These are phyloP conservation scores for Acanthosepion pharaonis DNA, from an alignment of 2,888 invertebrate genomes.

Conservation along the genomic window DNA sequence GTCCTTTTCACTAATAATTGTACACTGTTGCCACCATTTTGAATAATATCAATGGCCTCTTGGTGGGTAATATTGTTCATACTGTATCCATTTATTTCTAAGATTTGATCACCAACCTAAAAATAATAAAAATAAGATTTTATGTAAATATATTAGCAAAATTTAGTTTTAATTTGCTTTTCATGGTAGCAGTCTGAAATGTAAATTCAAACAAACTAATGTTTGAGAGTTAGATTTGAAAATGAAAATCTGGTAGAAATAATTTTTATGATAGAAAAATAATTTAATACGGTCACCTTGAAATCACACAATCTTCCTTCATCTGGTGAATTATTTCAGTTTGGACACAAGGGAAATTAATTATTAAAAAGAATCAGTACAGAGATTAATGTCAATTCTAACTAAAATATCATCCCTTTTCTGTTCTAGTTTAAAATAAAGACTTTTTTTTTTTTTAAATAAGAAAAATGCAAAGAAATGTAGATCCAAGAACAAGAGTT, in stretches of 20 bases:
- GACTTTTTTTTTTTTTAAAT: background rate
- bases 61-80: slow-evolving; percentile 84
- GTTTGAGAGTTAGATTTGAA: background rate
- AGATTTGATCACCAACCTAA: slow-evolving; percentile 82
- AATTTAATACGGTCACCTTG: background rate
- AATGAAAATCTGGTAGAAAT: background rate
- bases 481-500: background rate
- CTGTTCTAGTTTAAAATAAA: background rate
- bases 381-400: background rate
- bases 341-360: too few relatives aligned
- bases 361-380: background rate
- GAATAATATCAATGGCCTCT: slow-evolving; percentile 83
- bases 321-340: background rate
- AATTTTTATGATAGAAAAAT: background rate
- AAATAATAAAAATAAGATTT: slow-evolving; percentile 49
- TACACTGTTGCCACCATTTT: slow-evolving; percentile 80
- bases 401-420: background rate
- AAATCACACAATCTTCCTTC: background rate
- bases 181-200: too few relatives aligned
- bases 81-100: slow-evolving; percentile 82
- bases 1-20: slow-evolving; percentile 76
- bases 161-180: too few relatives aligned
- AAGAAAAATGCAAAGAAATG: too few relatives aligned
- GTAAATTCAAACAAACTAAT: background rate
- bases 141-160: background rate